A percentile compares a stretch with the other conserved stretches of the same genome.
phyloP scores from a whole-genome alignment of 2,113 vertebrate species.

The Ictalurus furcatus region DNA sequence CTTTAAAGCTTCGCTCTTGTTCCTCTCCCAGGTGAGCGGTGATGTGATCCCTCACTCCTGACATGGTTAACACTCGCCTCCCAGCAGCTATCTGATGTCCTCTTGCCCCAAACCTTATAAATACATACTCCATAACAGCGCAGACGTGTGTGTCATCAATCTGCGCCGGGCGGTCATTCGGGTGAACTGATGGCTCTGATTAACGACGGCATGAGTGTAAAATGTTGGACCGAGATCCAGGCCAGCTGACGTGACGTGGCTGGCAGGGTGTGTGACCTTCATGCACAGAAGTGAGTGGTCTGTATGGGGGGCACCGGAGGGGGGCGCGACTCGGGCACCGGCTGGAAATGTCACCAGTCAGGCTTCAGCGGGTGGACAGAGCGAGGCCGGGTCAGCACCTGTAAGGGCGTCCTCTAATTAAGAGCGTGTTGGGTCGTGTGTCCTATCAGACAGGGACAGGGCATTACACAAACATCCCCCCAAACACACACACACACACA shows the following conservation, averaged over 20 bases:
- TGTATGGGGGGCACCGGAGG: slow-evolving; percentile 27
- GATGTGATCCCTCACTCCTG: slow-evolving; percentile 42
- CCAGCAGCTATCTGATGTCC: slow-evolving; percentile 43
- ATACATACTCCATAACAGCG: slow-evolving; percentile 46
- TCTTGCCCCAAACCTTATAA: slow-evolving; percentile 33
- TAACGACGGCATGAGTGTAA: slow-evolving; percentile 69
- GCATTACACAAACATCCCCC: slow-evolving; percentile 24
- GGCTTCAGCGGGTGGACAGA: slow-evolving; percentile 73
- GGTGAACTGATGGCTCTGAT: slow-evolving; percentile 64
- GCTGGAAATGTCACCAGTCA: slow-evolving; percentile 79
- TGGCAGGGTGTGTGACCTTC: slow-evolving; percentile 46
- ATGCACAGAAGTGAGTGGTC: slow-evolving; percentile 15
- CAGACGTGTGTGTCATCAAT: slow-evolving; percentile 73
- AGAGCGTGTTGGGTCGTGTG: slow-evolving; percentile 74
- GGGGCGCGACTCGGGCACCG: slow-evolving; percentile 62
- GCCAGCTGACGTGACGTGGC: slow-evolving; percentile 63
- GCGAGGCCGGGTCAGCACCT: slow-evolving; percentile 78
- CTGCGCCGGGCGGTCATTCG: slow-evolving; percentile 56
- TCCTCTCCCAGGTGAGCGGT: slow-evolving; percentile 15
- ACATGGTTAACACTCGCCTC: slow-evolving; percentile 33
- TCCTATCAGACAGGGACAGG: slow-evolving; percentile 75
- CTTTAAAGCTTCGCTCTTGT: background rate
- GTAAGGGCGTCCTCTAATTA: slow-evolving; percentile 82
- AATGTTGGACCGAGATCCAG: slow-evolving; percentile 52
- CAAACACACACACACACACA: slow-evolving; percentile 16